Base-by-base conservation (phyloP, 2,113 vertebrate genomes). In the Dinomys branickii region DNA sequence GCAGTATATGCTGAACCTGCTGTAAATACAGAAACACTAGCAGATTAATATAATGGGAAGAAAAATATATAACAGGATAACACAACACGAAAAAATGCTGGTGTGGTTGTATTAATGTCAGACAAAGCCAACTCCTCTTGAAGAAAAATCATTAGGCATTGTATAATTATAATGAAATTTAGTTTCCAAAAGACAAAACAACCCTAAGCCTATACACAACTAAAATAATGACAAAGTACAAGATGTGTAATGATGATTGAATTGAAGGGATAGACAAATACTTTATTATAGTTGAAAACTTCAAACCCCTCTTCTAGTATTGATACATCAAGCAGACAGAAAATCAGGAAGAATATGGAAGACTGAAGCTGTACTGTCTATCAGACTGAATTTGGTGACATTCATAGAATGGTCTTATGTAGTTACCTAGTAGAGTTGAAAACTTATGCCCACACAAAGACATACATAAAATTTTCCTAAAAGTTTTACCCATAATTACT, bases 341-440 rank as follows among this genome's bases (percentile, higher is more conserved):
- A 97, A 94, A 69, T 94, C 82, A 88, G 56, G 69, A 91, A 71
- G 11, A 50, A 88, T 50, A 67, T 13, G 93, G 47, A 65, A 47
- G 44, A 96, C n/a, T 82, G 16, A 16, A 71, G 63, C 13, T 50
- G 35, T 30, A 85, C 28, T 93, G 88, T 92, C n/a, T 82, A 50
- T 94, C 82, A 78, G 71, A 20, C 28, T 92, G 44, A 88, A 81
- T 88, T 65, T 94, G 92, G 38, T 88, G 81, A 78, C 19, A 91
- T 19, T 94, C 87, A 52, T 71, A 33, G 14, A 80, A 67, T 65
- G 71, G 77, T 78, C 24, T 13, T 78, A 50, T 44, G 0, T 89
- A 58, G 75, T 97, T 93, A 73, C 35, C 26, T 47, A 52, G 38
- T 78, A 69, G 35, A 85, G n/a, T 85, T 89, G 56, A 96, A 94